Percentiles rank a stretch among this genome's conserved stretches.
These are phyloP conservation scores for Hylyphantes graminicola DNA, from an alignment of 1,140 invertebrate genomes.

Conservation along the genomic window DNA sequence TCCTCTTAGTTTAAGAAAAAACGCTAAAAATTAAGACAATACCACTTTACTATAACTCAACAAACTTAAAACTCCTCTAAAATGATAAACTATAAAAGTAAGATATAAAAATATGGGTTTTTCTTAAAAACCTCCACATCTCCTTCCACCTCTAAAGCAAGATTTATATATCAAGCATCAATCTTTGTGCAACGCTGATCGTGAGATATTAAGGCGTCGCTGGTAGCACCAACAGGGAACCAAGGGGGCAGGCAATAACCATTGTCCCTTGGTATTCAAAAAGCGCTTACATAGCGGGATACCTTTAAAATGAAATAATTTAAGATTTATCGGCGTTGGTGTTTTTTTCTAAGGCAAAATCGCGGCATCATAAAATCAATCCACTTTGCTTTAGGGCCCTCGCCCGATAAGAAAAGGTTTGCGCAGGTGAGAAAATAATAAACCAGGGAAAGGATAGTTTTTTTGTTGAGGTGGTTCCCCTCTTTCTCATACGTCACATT, in stretches of 20 bases:
- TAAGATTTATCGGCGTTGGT: conserved; percentile 18
- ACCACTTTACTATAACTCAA: background rate
- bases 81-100: conserved; percentile 25
- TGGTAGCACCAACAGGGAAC: conserved; percentile 1
- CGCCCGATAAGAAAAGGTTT: background rate
- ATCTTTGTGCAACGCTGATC: conserved; percentile 12
- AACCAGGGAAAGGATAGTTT: background rate
- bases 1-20: background rate
- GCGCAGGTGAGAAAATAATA: conserved; percentile 24
- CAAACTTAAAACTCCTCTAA: background rate
- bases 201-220: conserved; percentile 12
- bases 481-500: too few relatives aligned
- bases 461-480: too few relatives aligned
- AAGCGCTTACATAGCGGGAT: background rate
- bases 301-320: conserved; percentile 40
- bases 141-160: conserved; percentile 1
- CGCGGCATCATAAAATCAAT: conserved; percentile 25
- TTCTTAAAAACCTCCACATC: conserved; percentile 12
- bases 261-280: conserved; percentile 33
- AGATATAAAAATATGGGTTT: conserved; percentile 23
- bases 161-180: conserved; percentile 34
- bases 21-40: background rate
- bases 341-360: conserved; percentile 9
- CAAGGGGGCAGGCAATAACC: conserved; percentile 16
- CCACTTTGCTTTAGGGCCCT: background rate